Base-by-base conservation (phyloP, 2,797 vertebrate species). In the Macropodus opercularis region DNA sequence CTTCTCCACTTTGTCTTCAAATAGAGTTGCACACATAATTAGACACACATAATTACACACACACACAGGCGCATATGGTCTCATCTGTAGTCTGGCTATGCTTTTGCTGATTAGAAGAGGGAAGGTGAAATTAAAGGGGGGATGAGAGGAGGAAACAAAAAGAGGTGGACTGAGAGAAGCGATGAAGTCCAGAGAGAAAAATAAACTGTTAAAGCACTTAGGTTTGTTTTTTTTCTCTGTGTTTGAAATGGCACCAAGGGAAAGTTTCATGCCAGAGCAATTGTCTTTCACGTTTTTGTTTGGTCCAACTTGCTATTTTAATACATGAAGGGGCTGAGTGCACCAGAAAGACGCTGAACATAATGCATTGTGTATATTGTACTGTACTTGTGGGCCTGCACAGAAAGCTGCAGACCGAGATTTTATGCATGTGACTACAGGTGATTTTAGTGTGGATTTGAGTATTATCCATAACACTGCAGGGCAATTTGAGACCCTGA, bases 401-500 rank as follows among this genome's bases (percentile, higher is more conserved):
- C 23, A 13, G n/a, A 60, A 34, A 53, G 53, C 48, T 46, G 11
- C 43, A 38, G 41, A 51, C 26, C 49, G 26, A 47, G 55, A 48
- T 52, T 9, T 48, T 38, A 42, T 38, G 47, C 23, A 3, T 69
- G 17, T 66, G 31, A 57, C 14, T 50, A 26, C 44, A 50, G 47
- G 56, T 38, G 51, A 64, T 73, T 82, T 72, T 60, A 52, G 46
- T 71, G 62, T 60, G 70, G 59, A 74, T 76, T 65, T 75, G 58
- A 57, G 61, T 77, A 80, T 80, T 84, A 82, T 76, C 79, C 72
- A 74, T 74, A 79, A 82, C 75, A 83, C 75, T 55, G 73, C 62
- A 72, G 78, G 80, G 69, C 52, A 77, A 81, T 83, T 81, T 80
- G 51, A 80, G 69, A 81, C 72, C 78, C 72, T 58, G 69, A 85